Base-by-base conservation (phyloP, 2,113 vertebrate genomes). In the Oxygymnocypris stewartii region DNA sequence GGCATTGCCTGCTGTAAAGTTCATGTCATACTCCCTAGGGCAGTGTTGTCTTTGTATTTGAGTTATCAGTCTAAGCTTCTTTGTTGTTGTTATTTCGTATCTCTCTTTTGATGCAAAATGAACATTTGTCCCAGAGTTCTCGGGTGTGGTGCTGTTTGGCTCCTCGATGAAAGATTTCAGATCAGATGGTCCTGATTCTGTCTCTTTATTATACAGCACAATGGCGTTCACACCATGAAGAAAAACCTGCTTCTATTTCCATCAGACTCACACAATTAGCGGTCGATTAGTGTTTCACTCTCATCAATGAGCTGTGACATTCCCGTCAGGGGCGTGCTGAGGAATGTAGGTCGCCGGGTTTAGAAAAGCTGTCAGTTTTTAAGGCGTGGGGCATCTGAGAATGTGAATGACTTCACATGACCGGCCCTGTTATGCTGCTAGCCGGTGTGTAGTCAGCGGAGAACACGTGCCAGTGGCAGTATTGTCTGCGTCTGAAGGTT, bases 191-290 rank as follows among this genome's bases (percentile, higher is more conserved):
- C 31, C 16, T 49, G 44, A 28, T 28, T 18, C 14, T 13, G 69
- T 85, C 75, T 86, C 54, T 79, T 61, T 84, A 37, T 88, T 73
- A 61, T 13, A 83, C 37, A 35, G 84, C 23, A 75, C n/a, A 57
- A 42, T 89, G 81, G 78, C 87, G 73, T 90, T 92, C 74, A 82
- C 88, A 88, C 89, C 92, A 91, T 90, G 90, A 90, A 65, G 88
- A 88, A 74, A 89, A 92, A 92, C 92, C 88, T 88, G 88, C 90
- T 84, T 61, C 74, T 54, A 65, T 86, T 3, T 86, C 89, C 37
- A 7, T n/a, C 54, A 23, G 37, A 67, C 57, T 75, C 79, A 6
- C 28, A 47, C 61, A 85, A 59, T 25, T 71, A 28, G 42, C 1
- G 6, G 16, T 63, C 67, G 40, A 31, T 74, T 84, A 78, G 14